phyloP scores from a whole-genome alignment of 2,888 invertebrate species.

The Thumatha senex region DNA sequence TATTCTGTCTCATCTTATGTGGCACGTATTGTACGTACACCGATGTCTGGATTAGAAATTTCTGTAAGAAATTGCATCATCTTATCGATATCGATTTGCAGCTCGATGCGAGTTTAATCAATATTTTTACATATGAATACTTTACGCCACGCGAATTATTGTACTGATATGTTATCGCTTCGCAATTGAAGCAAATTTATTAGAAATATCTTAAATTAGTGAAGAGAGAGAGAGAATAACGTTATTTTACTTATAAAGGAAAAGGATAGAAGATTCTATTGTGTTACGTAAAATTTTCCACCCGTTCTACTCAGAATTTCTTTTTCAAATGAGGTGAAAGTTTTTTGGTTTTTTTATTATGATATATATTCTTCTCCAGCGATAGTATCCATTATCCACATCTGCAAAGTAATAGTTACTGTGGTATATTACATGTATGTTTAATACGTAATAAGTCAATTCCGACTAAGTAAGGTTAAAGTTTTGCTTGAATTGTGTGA shows the following conservation, averaged over 20 bases:
- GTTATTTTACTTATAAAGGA: not conserved
- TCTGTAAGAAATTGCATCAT: no score
- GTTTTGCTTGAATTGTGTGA: not conserved
- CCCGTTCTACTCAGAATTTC: conserved; percentile 1
- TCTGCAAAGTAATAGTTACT: not conserved
- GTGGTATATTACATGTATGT: not conserved
- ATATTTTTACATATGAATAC: no score
- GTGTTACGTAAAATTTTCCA: not conserved
- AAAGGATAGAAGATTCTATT: not conserved
- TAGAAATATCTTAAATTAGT: no score
- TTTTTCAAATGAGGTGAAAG: not conserved
- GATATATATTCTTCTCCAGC: not conserved
- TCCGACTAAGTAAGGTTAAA: not conserved
- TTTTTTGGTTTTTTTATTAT: not conserved
- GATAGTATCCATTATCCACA: not conserved
- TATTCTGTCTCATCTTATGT: no score
- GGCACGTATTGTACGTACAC: no score
- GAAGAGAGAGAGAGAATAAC: not conserved
- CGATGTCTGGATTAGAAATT: no score
- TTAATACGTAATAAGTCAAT: not conserved
- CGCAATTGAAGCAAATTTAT: no score
- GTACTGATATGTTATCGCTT: not conserved
- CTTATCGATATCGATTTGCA: no score
- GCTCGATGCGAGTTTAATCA: no score
- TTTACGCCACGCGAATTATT: no score